phyloP scores from a whole-genome alignment of 2,888 invertebrate genomes.

The Aspidiotus destructor region DNA sequence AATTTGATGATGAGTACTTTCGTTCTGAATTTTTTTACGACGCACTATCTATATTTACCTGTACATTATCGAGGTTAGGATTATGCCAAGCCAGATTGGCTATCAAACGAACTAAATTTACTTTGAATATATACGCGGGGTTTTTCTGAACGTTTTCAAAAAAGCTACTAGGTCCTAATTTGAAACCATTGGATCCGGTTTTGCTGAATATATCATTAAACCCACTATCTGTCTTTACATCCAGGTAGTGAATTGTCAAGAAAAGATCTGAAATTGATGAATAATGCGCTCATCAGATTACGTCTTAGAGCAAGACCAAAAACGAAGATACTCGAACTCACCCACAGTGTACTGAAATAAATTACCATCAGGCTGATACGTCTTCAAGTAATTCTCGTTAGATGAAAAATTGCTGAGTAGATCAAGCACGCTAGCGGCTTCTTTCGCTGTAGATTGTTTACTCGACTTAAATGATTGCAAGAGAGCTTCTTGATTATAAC shows the following conservation, averaged over 20 bases:
- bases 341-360: constrained; percentile 26
- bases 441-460: constrained; percentile 23
- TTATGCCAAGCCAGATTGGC: constrained; percentile 26
- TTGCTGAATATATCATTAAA: constrained; percentile 24
- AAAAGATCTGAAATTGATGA: constrained; percentile 12
- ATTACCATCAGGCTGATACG: constrained; percentile 26
- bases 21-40: too few relatives aligned
- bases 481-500: constrained; percentile 19
- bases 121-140: constrained; percentile 26
- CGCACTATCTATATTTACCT: not conserved
- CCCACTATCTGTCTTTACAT: constrained; percentile 13
- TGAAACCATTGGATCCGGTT: constrained; percentile 14
- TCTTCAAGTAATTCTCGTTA: constrained; percentile 22
- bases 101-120: constrained; percentile 22
- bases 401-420: constrained; percentile 26
- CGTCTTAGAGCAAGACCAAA: not conserved
- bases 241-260: constrained; percentile 18
- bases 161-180: constrained; percentile 20
- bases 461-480: constrained; percentile 24
- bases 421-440: constrained; percentile 24
- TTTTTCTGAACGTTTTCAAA: constrained; percentile 24
- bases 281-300: not conserved
- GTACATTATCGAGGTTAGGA: constrained; percentile 24
- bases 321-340: not conserved
- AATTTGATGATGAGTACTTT: not conserved